phyloP scores from a whole-genome alignment of 2,888 invertebrate genomes.

The Galeopsomyia nigrocyanea region DNA sequence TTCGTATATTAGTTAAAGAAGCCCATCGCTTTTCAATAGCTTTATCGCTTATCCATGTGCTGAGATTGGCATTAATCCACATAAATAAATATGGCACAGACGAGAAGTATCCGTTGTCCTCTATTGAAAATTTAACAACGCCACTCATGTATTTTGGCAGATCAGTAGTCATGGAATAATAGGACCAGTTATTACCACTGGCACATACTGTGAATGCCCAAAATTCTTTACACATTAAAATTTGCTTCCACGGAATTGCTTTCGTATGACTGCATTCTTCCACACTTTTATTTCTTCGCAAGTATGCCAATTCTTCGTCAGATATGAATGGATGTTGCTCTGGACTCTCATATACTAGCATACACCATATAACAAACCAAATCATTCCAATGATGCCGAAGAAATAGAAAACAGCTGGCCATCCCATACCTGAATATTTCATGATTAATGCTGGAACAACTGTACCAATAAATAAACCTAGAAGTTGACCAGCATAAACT shows the following conservation, averaged over 20 bases:
- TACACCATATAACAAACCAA: slow-evolving; percentile 78
- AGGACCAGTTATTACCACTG: slow-evolving; percentile 36
- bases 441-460: slow-evolving; percentile 77
- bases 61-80: slow-evolving; percentile 57
- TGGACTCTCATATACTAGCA: slow-evolving; percentile 50
- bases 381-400: slow-evolving; percentile 79
- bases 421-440: slow-evolving; percentile 73
- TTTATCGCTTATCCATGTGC: slow-evolving; percentile 58
- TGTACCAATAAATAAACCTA: slow-evolving; percentile 70
- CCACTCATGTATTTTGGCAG: slow-evolving; percentile 59
- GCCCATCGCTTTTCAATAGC: slow-evolving; percentile 53
- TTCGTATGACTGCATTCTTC: slow-evolving; percentile 16
- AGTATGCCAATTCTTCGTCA: slow-evolving; percentile 47
- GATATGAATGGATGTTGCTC: slow-evolving; percentile 52
- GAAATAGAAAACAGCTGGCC: slow-evolving; percentile 82
- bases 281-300: slow-evolving; percentile 23
- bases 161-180: slow-evolving; percentile 36
- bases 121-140: slow-evolving; percentile 59
- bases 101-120: slow-evolving; percentile 60
- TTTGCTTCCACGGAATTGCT: slow-evolving; percentile 33
- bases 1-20: slow-evolving; percentile 59
- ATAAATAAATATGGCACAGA: slow-evolving; percentile 62
- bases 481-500: background rate
- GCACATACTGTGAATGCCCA: slow-evolving; percentile 77
- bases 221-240: slow-evolving; percentile 73